Conservation (phyloP, 2,888 invertebrate species). For the Gymnoscelis rufifasciata region DNA sequence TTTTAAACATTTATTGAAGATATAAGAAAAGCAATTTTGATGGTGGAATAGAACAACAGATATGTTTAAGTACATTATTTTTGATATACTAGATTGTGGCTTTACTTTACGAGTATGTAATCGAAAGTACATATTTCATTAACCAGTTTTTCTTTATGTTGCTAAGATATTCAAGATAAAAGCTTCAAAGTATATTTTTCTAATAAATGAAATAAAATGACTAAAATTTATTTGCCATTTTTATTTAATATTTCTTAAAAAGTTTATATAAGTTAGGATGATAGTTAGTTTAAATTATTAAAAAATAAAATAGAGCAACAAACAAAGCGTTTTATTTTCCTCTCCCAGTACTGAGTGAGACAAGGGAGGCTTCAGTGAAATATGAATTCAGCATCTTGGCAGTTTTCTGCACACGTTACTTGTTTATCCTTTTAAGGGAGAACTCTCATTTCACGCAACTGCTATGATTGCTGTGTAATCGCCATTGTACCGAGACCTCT, state of each 20-base stretch:
- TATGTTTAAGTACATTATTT: constrained; percentile 55
- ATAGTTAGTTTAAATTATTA: too few relatives aligned
- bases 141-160: too few relatives aligned
- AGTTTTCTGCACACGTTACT: constrained; percentile 76
- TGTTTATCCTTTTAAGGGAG: constrained; percentile 77
- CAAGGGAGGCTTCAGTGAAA: constrained; percentile 65
- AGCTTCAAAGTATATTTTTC: too few relatives aligned
- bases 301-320: constrained; percentile 37
- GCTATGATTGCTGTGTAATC: constrained; percentile 73
- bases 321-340: constrained; percentile 27
- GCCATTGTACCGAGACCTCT: constrained; percentile 45
- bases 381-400: constrained; percentile 71
- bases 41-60: constrained; percentile 62
- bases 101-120: too few relatives aligned
- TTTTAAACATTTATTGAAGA: constrained; percentile 74
- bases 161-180: too few relatives aligned
- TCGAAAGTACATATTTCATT: too few relatives aligned
- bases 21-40: constrained; percentile 73
- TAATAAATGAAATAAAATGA: too few relatives aligned
- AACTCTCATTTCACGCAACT: constrained; percentile 73
- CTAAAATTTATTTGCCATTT: too few relatives aligned
- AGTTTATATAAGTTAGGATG: too few relatives aligned
- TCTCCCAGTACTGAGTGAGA: constrained; percentile 41
- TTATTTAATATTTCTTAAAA: too few relatives aligned
- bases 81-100: constrained; percentile 33